A percentile compares a stretch with the other conserved stretches of the same genome.
phyloP scores from a whole-genome alignment of 2,888 invertebrate genomes.

The Embidobia sp. region DNA sequence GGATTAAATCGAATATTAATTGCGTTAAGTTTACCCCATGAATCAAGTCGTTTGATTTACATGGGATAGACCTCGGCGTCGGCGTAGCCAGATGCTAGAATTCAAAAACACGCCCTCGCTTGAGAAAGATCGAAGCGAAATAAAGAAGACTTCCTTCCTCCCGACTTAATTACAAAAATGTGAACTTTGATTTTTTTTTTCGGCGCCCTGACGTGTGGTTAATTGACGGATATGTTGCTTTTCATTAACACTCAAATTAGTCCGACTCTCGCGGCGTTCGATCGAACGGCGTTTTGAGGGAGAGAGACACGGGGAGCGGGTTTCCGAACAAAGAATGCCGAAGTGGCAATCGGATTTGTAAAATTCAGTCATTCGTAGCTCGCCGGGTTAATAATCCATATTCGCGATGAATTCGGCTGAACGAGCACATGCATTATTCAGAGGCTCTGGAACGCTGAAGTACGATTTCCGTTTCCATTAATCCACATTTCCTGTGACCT shows the following conservation, averaged over 20 bases:
- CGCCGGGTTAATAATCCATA: slow-evolving; percentile 10
- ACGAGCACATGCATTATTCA: slow-evolving; percentile 34
- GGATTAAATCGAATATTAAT: no score
- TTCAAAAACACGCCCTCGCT: slow-evolving; percentile 1
- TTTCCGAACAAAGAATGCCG: background rate
- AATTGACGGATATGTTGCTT: slow-evolving; percentile 4
- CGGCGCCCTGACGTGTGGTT: background rate
- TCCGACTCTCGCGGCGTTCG: no score
- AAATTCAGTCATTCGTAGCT: slow-evolving; percentile 1
- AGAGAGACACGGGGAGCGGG: no score
- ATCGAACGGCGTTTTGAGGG: no score
- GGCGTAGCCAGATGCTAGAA: no score
- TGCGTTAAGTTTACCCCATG: no score
- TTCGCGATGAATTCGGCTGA: slow-evolving; percentile 31
- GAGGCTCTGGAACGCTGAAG: background rate
- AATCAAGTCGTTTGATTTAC: no score
- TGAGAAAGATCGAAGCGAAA: slow-evolving; percentile 17
- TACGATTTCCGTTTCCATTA: slow-evolving; percentile 32
- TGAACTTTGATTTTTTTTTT: slow-evolving; percentile 24
- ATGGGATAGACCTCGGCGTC: no score
- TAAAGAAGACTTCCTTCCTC: slow-evolving; percentile 22
- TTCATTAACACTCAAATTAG: background rate
- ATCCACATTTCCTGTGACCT: slow-evolving; percentile 46
- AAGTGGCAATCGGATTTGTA: no score
- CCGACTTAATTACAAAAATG: slow-evolving; percentile 30